Evolutionary conservation across 1,140 invertebrate species (phyloP).

Genomic region (Zophobas atratus): DNA sequence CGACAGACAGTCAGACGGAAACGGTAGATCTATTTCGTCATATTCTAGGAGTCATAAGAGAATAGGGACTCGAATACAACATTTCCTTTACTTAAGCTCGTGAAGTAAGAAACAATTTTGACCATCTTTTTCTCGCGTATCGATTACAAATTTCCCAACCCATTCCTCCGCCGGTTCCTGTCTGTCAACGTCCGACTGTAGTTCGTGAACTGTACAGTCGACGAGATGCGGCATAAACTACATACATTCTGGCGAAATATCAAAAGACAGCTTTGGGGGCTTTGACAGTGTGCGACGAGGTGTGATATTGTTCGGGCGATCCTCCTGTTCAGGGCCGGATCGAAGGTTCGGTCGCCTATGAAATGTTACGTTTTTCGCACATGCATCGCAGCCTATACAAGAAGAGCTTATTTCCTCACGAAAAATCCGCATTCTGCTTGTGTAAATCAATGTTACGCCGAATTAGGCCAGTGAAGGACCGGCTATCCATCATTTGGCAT

Average conservation of each 20-base stretch:
- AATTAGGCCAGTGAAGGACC: slow-evolving; percentile 6
- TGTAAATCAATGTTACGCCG: slow-evolving; percentile 35
- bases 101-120: too few relatives aligned
- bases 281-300: slow-evolving; percentile 63
- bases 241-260: slow-evolving; percentile 55
- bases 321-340: slow-evolving; percentile 50
- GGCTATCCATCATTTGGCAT: slow-evolving; percentile 39
- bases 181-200: slow-evolving; percentile 44
- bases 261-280: slow-evolving; percentile 61
- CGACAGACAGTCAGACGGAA: too few relatives aligned
- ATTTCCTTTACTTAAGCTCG: too few relatives aligned
- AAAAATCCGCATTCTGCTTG: slow-evolving; percentile 22
- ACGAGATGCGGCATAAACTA: slow-evolving; percentile 49
- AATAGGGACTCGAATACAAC: too few relatives aligned
- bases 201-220: background rate
- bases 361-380: slow-evolving; percentile 59
- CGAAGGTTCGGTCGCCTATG: slow-evolving; percentile 58
- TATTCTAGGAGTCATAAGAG: too few relatives aligned
- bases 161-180: slow-evolving; percentile 54
- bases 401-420: slow-evolving; percentile 33
- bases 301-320: slow-evolving; percentile 61
- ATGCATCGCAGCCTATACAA: slow-evolving; percentile 50
- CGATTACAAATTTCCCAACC: slow-evolving; percentile 58
- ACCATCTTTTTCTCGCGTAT: slow-evolving; percentile 38
- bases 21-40: too few relatives aligned